Conservation (phyloP, 2,113 vertebrate genomes). For the Tringa solitaria region DNA sequence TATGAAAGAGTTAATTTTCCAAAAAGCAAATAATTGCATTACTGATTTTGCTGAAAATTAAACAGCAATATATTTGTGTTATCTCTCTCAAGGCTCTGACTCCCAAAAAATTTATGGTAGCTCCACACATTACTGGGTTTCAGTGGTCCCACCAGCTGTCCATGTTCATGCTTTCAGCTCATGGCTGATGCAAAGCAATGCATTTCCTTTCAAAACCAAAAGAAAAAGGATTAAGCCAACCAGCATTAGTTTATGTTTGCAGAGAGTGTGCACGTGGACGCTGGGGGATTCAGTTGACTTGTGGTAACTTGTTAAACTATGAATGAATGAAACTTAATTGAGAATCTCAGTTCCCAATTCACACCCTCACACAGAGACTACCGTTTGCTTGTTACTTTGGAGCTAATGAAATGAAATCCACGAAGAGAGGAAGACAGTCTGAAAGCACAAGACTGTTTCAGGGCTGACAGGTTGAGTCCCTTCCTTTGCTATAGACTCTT, state of each 20-base stretch:
- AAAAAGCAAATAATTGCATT: not conserved
- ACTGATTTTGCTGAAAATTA: not conserved
- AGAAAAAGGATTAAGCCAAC: not conserved
- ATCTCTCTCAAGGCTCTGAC: not conserved
- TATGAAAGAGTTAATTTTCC: not conserved
- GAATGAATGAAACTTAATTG: not conserved
- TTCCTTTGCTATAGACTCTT: not conserved
- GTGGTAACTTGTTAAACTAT: not conserved
- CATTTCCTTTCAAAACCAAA: not conserved
- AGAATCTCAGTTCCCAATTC: not conserved
- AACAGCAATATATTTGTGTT: not conserved
- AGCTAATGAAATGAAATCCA: not conserved
- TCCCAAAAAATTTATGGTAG: not conserved
- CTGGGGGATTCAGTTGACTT: not conserved
- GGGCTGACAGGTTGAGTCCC: not conserved
- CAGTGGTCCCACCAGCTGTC: not conserved
- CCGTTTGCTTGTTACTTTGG: not conserved
- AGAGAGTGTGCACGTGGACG: rapidly evolving
- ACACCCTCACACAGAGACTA: not conserved
- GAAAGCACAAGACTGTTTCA: not conserved
- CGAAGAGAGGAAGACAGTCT: rapidly evolving
- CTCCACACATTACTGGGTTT: not conserved
- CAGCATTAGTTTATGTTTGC: not conserved
- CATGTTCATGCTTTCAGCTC: rapidly evolving
- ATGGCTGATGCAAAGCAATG: not conserved